Percentiles rank a stretch among this genome's conserved stretches.
phyloP scores from a whole-genome alignment of 2,888 invertebrate species.

The Camponotus fellah region DNA sequence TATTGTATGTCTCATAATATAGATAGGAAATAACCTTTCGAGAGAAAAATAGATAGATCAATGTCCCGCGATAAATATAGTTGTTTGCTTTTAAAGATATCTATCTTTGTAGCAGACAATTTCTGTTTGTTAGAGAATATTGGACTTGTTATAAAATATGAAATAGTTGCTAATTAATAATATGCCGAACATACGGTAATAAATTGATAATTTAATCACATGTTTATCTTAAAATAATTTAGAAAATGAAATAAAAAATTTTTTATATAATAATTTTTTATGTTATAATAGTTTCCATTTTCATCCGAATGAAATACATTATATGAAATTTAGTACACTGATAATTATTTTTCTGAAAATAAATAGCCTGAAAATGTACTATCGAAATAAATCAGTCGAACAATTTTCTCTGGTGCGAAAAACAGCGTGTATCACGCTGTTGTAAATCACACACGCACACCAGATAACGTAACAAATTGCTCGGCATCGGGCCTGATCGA shows the following conservation, averaged over 20 bases:
- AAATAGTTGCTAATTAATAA: neutral
- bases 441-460: conserved; percentile 49
- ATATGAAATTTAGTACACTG: neutral
- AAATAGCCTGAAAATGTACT: neutral
- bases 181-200: neutral
- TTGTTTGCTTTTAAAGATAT: conserved; percentile 1
- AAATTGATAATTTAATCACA: neutral
- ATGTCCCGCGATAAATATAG: neutral
- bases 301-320: neutral
- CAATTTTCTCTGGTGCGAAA: conserved; percentile 25
- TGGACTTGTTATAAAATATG: neutral
- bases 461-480: conserved; percentile 53
- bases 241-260: too few relatives aligned
- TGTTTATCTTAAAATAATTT: conserved; percentile 3
- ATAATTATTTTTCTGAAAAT: conserved; percentile 1
- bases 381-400: conserved; percentile 24
- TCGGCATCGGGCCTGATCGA: conserved; percentile 33
- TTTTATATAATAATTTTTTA: too few relatives aligned
- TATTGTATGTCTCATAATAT: neutral
- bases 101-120: neutral
- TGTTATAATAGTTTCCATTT: too few relatives aligned
- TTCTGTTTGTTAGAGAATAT: conserved; percentile 2
- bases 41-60: neutral
- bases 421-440: conserved; percentile 32
- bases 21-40: neutral